Conservation (phyloP, 2,797 vertebrate species). For the Karalla daura region DNA sequence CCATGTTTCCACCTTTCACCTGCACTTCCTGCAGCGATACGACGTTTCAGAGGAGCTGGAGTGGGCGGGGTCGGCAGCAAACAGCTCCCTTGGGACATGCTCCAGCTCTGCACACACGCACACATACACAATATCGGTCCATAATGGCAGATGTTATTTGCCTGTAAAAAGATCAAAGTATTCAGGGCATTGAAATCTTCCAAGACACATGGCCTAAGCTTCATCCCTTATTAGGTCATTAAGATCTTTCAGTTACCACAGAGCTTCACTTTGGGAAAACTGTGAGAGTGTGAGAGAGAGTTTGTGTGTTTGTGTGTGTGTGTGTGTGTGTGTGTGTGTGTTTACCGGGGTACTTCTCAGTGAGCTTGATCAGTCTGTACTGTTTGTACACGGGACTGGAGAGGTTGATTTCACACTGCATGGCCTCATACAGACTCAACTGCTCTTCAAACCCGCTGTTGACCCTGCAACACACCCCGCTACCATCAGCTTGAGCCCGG, state of each 20-base stretch:
- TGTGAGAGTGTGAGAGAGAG: neutral
- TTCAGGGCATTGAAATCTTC: too few relatives aligned
- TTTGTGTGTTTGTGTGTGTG: neutral
- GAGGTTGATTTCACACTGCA: constrained; percentile 88
- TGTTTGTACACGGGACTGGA: constrained; percentile 88
- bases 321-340: constrained; percentile 11
- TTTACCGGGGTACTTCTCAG: constrained; percentile 88
- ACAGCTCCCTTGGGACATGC: constrained; percentile 89
- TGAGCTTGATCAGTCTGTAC: constrained; percentile 89
- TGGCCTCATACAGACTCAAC: constrained; percentile 88
- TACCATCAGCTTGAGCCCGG: neutral
- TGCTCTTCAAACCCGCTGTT: constrained; percentile 91
- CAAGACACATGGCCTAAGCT: too few relatives aligned
- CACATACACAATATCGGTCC: too few relatives aligned
- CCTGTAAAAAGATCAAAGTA: too few relatives aligned
- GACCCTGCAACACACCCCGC: constrained; percentile 80
- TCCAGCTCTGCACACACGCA: constrained; percentile 81
- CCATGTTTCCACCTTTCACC: constrained; percentile 81
- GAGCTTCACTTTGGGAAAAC: too few relatives aligned
- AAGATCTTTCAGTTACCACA: too few relatives aligned
- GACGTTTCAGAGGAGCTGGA: constrained; percentile 82
- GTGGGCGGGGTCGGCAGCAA: constrained; percentile 89
- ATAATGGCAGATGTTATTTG: too few relatives aligned
- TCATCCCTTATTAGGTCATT: too few relatives aligned
- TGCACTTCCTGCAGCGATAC: constrained; percentile 96